Base-by-base conservation (phyloP, 2,888 invertebrate genomes). In the Drosophila multiciliata region DNA sequence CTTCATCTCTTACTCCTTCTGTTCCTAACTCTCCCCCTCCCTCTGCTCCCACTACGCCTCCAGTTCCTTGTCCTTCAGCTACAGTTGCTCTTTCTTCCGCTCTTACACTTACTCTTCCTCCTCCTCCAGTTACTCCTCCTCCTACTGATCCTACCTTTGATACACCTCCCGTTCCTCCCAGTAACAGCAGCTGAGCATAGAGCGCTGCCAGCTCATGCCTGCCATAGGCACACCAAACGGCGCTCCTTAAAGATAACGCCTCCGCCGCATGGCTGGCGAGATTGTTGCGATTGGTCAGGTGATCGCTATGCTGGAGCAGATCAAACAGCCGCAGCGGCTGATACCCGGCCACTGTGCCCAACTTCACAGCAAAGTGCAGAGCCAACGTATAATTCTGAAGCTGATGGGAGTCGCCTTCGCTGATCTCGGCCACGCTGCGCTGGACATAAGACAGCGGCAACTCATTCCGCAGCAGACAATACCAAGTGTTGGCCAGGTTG, bases 161-260 rank as follows among this genome's bases (percentile, higher is more conserved):
- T 29, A 29, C 96, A 95, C 77, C 95, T 95, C 50, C 94, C 94
- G 42, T 89, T 91, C 79, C 45, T 45, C 45, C 45, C 8, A 15
- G 45, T 8, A 45, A 94, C 45, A 98, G 93, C 17, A 97, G 92
- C 92, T 98, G 98, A 58, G 97, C 95, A 92, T 95, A 96, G 40
- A 98, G 94, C 0, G 96, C 96, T 0, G 96, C 96, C 95, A 98
- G 96, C 92, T 97, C 97, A 1, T 96, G 95, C 92, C 97, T 97
- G 1, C 98, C 98, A 91, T 98, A 98, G 64, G 97, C 95, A 17
- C 96, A 95, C 98, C 98, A 98, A 12, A 98, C 94, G 0, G 97
- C 97, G 1, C 97, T 96, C 80, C 97, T 96, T 92, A 97, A 96
- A 0, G 97, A 96, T 81, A 97, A 95, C 29, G 97, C 97, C 75